These are phyloP conservation scores for Buphagus erythrorhynchus DNA, from an alignment of 2,797 vertebrate genomes.

Conservation along the genomic window DNA sequence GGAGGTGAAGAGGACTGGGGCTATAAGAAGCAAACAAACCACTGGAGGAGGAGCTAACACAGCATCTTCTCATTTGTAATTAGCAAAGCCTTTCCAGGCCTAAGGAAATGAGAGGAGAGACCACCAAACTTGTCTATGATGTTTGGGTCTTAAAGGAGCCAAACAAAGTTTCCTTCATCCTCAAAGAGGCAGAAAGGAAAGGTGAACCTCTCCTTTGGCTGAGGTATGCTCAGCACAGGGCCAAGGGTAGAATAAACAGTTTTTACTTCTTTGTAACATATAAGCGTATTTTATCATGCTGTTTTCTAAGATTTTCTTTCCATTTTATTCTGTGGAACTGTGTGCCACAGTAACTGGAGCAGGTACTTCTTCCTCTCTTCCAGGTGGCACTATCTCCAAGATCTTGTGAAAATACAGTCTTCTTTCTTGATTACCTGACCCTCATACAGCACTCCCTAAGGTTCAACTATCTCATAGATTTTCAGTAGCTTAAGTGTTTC, in stretches of 20 bases:
- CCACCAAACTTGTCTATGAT: not conserved
- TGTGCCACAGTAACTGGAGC: not conserved
- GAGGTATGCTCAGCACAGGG: not conserved
- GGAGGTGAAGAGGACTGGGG: accelerated
- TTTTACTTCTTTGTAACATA: not conserved
- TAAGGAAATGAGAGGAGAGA: not conserved
- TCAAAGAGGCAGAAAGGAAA: not conserved
- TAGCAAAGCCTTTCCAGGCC: not conserved
- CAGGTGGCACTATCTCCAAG: not conserved
- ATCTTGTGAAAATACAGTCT: not conserved
- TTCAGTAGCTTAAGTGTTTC: not conserved
- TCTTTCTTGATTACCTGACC: not conserved
- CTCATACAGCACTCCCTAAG: not conserved
- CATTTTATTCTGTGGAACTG: not conserved
- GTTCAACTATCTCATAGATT: not conserved
- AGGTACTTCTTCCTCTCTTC: not conserved
- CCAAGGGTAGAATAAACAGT: not conserved
- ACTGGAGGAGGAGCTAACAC: conserved; percentile 16
- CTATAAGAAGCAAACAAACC: not conserved
- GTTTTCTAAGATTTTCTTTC: not conserved
- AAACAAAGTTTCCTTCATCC: not conserved
- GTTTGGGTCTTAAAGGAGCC: not conserved
- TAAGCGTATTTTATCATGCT: not conserved
- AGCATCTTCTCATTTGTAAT: conserved; percentile 15
- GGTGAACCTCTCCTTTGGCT: not conserved